Evolutionary conservation across 2,797 vertebrate species (phyloP).

Genomic region (Lagorchestes hirsutus): DNA sequence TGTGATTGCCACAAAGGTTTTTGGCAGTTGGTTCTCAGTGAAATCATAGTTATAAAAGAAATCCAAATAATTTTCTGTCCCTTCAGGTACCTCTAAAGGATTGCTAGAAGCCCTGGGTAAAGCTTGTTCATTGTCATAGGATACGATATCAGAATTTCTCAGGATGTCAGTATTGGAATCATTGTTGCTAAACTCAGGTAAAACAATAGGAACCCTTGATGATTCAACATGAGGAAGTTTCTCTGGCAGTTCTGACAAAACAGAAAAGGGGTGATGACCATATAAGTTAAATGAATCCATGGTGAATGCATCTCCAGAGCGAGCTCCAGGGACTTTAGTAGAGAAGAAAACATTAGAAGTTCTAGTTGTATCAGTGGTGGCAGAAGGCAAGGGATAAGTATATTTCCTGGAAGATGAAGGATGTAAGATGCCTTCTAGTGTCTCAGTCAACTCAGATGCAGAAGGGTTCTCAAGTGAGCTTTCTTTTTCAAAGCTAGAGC

Average conservation of each 20-base stretch:
- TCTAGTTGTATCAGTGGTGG: neutral
- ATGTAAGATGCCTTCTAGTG: neutral
- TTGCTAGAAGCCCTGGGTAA: neutral
- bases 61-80: constrained; percentile 1
- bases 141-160: neutral
- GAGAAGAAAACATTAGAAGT: neutral
- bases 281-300: neutral
- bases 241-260: neutral
- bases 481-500: neutral
- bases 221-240: neutral
- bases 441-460: neutral
- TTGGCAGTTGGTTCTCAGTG: neutral
- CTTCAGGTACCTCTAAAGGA: neutral
- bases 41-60: neutral
- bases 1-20: constrained; percentile 55
- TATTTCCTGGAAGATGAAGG: constrained; percentile 41
- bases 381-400: neutral
- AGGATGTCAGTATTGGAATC: neutral
- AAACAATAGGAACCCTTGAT: neutral
- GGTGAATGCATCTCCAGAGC: constrained; percentile 14
- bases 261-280: neutral
- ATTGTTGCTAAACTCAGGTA: neutral
- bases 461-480: constrained; percentile 7
- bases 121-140: neutral
- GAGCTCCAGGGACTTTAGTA: neutral